phyloP scores from a whole-genome alignment of 2,797 vertebrate genomes.

The Mallotus villosus region DNA sequence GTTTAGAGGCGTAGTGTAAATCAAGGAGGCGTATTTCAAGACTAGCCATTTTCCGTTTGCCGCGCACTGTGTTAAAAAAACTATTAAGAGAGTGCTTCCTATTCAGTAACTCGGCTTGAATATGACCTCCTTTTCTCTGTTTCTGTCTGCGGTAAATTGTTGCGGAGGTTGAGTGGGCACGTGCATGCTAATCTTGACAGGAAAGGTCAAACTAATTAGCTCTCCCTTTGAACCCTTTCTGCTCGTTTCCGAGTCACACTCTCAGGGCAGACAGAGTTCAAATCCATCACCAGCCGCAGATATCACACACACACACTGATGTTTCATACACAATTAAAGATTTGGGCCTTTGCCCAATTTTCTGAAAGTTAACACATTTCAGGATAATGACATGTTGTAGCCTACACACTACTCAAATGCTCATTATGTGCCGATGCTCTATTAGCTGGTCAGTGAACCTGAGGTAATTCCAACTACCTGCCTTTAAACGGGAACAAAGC shows the following conservation, averaged over 20 bases:
- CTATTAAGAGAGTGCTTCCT: conserved; percentile 38
- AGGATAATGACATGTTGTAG: conserved; percentile 7
- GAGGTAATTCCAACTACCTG: conserved; percentile 20
- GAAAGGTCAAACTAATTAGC: conserved; percentile 83
- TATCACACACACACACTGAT: neutral
- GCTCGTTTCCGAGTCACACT: conserved; percentile 49
- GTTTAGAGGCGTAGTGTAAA: conserved; percentile 42
- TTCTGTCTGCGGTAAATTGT: conserved; percentile 64
- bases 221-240: conserved; percentile 69
- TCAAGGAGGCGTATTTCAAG: conserved; percentile 28
- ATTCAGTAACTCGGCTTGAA: conserved; percentile 48
- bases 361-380: conserved; percentile 2
- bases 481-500: conserved; percentile 27
- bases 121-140: conserved; percentile 56
- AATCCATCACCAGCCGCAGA: neutral
- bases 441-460: conserved; percentile 3
- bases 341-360: neutral
- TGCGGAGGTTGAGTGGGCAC: conserved; percentile 57
- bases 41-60: neutral
- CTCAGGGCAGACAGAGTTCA: conserved; percentile 63
- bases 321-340: neutral
- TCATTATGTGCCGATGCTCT: conserved; percentile 13
- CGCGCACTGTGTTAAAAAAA: conserved; percentile 41
- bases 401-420: neutral
- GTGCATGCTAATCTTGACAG: conserved; percentile 74